Percentiles rank a stretch among this genome's conserved stretches.
Conservation (phyloP, 2,797 vertebrate species). For the Chrosomus eos region DNA sequence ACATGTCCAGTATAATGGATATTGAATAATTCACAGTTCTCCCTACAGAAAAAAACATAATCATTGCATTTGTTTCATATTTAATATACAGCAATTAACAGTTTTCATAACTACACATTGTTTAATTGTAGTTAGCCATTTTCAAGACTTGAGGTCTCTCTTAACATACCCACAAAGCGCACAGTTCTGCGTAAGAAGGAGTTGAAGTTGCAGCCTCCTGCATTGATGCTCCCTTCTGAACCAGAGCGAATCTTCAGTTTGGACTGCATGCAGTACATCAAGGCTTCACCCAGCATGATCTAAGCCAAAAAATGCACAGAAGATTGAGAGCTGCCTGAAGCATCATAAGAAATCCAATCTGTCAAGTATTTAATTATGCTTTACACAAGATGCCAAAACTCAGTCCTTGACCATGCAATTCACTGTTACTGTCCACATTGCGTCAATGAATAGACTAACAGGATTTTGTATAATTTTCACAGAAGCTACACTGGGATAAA, state of each 20-base stretch:
- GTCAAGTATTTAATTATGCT: constrained; percentile 32
- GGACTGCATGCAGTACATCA: constrained; percentile 93
- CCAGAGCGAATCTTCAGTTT: constrained; percentile 82
- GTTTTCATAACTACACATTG: background rate
- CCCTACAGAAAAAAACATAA: background rate
- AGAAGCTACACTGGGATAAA: constrained; percentile 37
- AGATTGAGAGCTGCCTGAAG: constrained; percentile 37
- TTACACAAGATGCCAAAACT: constrained; percentile 18
- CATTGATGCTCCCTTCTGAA: constrained; percentile 90
- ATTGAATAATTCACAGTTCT: background rate
- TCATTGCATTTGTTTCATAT: background rate
- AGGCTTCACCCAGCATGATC: constrained; percentile 95
- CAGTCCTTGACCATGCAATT: background rate
- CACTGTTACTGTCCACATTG: background rate
- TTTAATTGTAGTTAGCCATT: constrained; percentile 1
- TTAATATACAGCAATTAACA: background rate
- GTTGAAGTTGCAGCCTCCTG: constrained; percentile 94
- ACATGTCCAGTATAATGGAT: background rate
- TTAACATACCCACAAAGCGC: constrained; percentile 90
- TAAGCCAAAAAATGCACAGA: constrained; percentile 62
- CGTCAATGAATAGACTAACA: constrained; percentile 16
- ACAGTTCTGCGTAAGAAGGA: constrained; percentile 94
- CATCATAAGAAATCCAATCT: constrained; percentile 32
- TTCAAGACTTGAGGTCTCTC: background rate
- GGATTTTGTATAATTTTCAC: constrained; percentile 23